Conservation (phyloP, 2,113 vertebrate species). For the Vimba vimba region DNA sequence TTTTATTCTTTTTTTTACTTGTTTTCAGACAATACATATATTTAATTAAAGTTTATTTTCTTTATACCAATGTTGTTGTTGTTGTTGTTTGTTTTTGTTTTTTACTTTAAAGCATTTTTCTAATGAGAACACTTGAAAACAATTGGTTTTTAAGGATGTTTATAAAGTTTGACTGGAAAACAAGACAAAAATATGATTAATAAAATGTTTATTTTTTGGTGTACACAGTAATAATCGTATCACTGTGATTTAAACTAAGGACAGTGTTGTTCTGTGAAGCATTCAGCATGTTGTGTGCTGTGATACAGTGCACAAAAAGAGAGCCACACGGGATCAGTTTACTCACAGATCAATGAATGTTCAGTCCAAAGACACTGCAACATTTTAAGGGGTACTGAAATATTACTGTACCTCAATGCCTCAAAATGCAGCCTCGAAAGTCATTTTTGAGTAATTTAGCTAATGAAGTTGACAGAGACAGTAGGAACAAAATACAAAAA, state of each 20-base stretch:
- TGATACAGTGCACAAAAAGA: constrained; percentile 10
- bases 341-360: constrained; percentile 12
- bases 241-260: neutral
- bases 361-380: neutral
- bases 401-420: neutral
- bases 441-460: constrained; percentile 19
- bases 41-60: neutral
- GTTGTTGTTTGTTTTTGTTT: neutral
- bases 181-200: neutral
- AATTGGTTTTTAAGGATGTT: neutral
- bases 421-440: constrained; percentile 3
- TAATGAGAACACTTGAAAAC: neutral
- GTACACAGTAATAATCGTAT: neutral
- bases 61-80: neutral
- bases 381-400: neutral
- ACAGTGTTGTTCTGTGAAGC: neutral
- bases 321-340: neutral
- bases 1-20: too few relatives aligned
- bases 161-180: neutral
- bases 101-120: neutral
- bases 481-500: neutral
- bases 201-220: neutral
- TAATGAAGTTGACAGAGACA: neutral
- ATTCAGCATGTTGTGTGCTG: constrained; percentile 2
- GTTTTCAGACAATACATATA: too few relatives aligned